Percentiles rank a stretch among this genome's conserved stretches.
Evolutionary conservation across 2,113 vertebrate genomes (phyloP).

Genomic region (Zosterops lateralis): DNA sequence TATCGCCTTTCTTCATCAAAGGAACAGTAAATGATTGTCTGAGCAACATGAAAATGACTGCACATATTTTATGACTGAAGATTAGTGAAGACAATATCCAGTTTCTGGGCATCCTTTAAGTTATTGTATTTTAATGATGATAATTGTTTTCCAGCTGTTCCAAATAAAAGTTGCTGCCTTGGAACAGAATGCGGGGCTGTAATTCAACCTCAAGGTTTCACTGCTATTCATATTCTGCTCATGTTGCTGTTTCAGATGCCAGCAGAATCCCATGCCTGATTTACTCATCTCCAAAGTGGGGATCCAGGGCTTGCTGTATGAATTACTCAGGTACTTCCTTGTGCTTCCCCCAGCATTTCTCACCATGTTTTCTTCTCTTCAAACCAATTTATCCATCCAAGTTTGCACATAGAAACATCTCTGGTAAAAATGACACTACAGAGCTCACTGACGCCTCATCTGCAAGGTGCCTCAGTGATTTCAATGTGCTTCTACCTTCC

Average conservation of each 20-base stretch:
- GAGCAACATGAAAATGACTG: background rate
- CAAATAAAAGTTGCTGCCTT: background rate
- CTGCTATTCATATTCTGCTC: background rate
- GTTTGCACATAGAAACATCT: background rate
- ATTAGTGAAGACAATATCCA: background rate
- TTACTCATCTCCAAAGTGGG: background rate
- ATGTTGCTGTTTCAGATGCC: background rate
- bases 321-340: background rate
- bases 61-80: slow-evolving; percentile 13
- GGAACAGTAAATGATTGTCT: background rate
- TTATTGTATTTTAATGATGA: slow-evolving; percentile 18
- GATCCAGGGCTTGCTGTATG: background rate
- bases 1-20: slow-evolving; percentile 1
- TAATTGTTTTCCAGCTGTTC: slow-evolving; percentile 50
- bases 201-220: slow-evolving; percentile 42
- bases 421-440: background rate
- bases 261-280: background rate
- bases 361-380: background rate
- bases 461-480: background rate
- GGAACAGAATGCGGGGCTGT: background rate
- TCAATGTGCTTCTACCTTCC: background rate
- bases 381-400: background rate
- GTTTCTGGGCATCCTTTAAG: slow-evolving; percentile 18
- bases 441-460: background rate
- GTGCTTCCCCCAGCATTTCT: background rate